Base-by-base conservation (phyloP, 2,888 invertebrate species). In the Melanostoma scalare region DNA sequence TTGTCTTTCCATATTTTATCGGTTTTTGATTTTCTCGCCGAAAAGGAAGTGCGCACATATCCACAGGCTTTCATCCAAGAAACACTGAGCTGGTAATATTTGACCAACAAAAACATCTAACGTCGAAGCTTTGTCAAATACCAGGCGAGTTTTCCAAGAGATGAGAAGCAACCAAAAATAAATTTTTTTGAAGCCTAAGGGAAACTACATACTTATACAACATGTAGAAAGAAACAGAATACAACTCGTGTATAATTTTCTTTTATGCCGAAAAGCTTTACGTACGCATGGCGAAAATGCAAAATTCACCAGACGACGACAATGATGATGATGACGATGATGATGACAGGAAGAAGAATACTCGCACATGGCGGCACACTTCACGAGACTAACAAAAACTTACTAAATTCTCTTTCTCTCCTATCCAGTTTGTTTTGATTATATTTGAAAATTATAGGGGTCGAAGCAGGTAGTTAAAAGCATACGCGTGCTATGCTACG, bases 401-500 rank as follows among this genome's bases (percentile, higher is more conserved):
- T 68, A 52, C 68, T 40, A 60, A 75, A 53, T 73, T 69, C 38
- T 68, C 63, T 69, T 69, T 63, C 44, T 68, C 46, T 68, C 31
- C 68, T 77, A 73, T 74, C 40, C 74, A 67, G 84, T 75, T 79
- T 84, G 84, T 84, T 84, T 79, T 84, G 84, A 79, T 78, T 78
- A 82, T 74, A 73, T 79, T 79, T 74, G 71, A 67, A 73, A 78
- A 84, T 84, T 74, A 79, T 79, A 84, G 84, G 74, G 84, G 84
- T 78, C 82, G 82, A 65, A 69, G 53, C 84, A 74, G 79, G 84
- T 79, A 77, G 67, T 33, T 69, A 65, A 82, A 71, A 75, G 61
- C 58, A 48, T 71, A 75, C 71, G 74, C 71, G 71, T 74, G 69
- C 60, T 74, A 71, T 71, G 52, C 63, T 63, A 68, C 77, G 67